A percentile compares a stretch with the other conserved stretches of the same genome.
phyloP scores from a whole-genome alignment of 2,113 vertebrate genomes.

The Pyrgilauda ruficollis region DNA sequence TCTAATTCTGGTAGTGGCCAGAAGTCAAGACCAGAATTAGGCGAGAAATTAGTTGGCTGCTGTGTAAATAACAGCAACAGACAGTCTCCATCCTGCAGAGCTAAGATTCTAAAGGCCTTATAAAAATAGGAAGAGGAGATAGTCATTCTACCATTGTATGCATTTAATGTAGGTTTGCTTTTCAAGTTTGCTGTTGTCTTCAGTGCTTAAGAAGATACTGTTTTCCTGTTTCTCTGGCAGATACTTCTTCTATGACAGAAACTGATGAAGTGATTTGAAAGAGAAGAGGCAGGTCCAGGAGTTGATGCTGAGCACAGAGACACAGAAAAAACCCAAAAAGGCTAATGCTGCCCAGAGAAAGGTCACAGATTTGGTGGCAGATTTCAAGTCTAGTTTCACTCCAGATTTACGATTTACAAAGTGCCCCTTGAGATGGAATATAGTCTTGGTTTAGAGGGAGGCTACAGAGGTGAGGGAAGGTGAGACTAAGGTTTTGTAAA shows the following conservation, averaged over 20 bases:
- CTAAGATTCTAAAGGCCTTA: neutral
- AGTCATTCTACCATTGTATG: neutral
- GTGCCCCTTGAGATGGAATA: neutral
- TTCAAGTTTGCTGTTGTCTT: neutral
- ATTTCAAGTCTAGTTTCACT: neutral
- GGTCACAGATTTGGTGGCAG: neutral
- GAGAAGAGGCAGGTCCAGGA: neutral
- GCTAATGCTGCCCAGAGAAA: neutral
- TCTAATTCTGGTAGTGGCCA: constrained; percentile 4
- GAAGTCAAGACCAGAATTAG: constrained; percentile 4
- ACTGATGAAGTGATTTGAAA: neutral
- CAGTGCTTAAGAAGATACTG: neutral
- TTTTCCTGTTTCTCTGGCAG: neutral
- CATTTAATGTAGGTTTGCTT: neutral
- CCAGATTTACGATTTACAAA: neutral
- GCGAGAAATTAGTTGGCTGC: neutral
- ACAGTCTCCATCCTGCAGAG: neutral
- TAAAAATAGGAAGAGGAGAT: neutral
- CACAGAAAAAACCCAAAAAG: neutral
- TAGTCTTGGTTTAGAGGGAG: neutral
- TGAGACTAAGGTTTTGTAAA: neutral
- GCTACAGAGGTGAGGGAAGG: neutral
- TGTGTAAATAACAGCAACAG: neutral
- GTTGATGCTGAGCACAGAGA: neutral
- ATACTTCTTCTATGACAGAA: neutral